These are phyloP conservation scores for Entelurus aequoreus DNA, from an alignment of 2,113 vertebrate species.

Conservation along the genomic window DNA sequence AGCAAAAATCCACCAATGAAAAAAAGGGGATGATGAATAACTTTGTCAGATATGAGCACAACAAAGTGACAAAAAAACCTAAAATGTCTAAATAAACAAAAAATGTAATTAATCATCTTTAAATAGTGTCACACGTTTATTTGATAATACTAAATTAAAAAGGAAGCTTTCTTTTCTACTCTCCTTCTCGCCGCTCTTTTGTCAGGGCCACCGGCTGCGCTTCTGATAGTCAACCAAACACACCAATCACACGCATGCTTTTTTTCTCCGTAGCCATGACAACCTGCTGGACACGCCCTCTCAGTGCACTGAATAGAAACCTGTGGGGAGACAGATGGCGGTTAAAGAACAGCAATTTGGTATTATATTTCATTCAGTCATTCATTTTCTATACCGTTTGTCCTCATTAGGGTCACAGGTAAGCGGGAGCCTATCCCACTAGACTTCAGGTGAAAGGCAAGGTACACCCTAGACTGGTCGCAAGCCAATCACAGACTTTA, in stretches of 20 bases:
- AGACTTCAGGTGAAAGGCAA: too few species aligned
- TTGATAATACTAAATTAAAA: slow-evolving; percentile 83
- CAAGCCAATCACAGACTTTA: too few species aligned
- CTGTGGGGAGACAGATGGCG: slow-evolving; percentile 48
- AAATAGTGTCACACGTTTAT: slow-evolving; percentile 83
- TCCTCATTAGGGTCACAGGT: too few species aligned
- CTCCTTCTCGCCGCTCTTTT: slow-evolving; percentile 36
- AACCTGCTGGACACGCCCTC: slow-evolving; percentile 67
- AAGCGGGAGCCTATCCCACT: too few species aligned
- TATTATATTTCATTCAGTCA: neutral
- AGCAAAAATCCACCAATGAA: slow-evolving; percentile 58
- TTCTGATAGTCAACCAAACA: slow-evolving; percentile 60
- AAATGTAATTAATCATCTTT: slow-evolving; percentile 77
- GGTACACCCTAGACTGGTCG: too few species aligned
- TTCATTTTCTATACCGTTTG: too few species aligned
- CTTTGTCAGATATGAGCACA: slow-evolving; percentile 69
- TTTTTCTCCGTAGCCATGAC: slow-evolving; percentile 58
- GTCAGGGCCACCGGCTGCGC: slow-evolving; percentile 39
- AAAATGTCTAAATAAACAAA: slow-evolving; percentile 74
- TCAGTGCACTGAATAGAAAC: slow-evolving; percentile 69
- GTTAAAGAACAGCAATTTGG: neutral
- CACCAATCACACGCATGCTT: slow-evolving; percentile 70
- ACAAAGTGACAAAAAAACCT: slow-evolving; percentile 66
- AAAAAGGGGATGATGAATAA: slow-evolving; percentile 34
- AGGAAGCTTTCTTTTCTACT: slow-evolving; percentile 69